A percentile compares a stretch with the other conserved stretches of the same genome.
Evolutionary conservation across 2,797 vertebrate species (phyloP).

Genomic region (Liasis olivaceus): DNA sequence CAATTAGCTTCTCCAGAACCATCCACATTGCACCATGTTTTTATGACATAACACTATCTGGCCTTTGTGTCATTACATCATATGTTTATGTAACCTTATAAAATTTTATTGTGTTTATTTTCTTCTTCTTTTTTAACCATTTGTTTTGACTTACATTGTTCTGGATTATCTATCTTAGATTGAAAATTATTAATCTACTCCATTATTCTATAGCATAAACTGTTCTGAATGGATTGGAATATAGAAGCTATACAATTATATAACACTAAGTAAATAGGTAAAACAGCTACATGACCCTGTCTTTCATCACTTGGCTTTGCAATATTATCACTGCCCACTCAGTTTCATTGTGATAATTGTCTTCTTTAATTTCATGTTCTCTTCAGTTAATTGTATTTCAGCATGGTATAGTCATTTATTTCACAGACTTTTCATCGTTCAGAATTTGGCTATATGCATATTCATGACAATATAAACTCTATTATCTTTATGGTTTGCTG

Average conservation of each 20-base stretch:
- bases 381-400: slow-evolving; percentile 12
- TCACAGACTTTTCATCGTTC: background rate
- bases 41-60: background rate
- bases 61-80: background rate
- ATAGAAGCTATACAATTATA: background rate
- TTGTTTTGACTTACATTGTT: background rate
- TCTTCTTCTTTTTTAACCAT: background rate
- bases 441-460: slow-evolving; percentile 24
- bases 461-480: slow-evolving; percentile 20
- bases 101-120: background rate
- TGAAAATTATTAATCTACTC: background rate
- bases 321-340: background rate
- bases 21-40: background rate
- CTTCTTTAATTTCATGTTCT: slow-evolving; percentile 15
- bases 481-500: slow-evolving; percentile 17
- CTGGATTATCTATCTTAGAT: background rate
- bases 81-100: background rate
- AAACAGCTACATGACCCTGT: background rate
- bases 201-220: background rate
- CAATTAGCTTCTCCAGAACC: background rate
- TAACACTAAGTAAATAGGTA: background rate
- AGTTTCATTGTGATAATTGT: slow-evolving; percentile 6
- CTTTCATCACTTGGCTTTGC: background rate
- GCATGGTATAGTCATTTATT: slow-evolving; percentile 9
- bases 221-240: background rate